Evolutionary conservation across 2,113 vertebrate genomes (phyloP).

Genomic region (Neopipo cinnamomea): DNA sequence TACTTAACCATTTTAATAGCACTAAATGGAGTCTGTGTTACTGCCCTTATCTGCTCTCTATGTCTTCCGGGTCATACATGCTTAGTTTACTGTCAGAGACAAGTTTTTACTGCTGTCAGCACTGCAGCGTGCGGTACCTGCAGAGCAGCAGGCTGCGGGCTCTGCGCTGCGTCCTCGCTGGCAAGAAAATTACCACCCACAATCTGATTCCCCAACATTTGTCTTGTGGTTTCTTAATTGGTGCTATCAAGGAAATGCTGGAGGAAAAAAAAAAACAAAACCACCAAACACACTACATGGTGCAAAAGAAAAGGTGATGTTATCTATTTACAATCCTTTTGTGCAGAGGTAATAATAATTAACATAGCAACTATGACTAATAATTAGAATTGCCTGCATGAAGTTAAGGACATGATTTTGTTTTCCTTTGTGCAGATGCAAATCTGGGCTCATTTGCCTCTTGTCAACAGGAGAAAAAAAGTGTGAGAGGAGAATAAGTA

Average conservation of each 20-base stretch:
- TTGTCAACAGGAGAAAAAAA: background rate
- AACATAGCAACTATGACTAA: background rate
- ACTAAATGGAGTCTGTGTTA: slow-evolving; percentile 60
- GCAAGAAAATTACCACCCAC: slow-evolving; percentile 57
- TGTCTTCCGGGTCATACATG: slow-evolving; percentile 66
- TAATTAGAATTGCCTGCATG: background rate
- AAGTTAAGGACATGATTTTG: background rate
- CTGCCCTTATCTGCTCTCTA: slow-evolving; percentile 62
- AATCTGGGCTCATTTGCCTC: background rate
- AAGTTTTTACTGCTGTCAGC: slow-evolving; percentile 69
- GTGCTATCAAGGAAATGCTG: slow-evolving; percentile 29
- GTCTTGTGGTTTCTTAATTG: slow-evolving; percentile 55
- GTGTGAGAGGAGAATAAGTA: background rate
- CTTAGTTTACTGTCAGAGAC: slow-evolving; percentile 68
- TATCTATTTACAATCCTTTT: slow-evolving; percentile 40
- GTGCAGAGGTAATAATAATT: slow-evolving; percentile 7
- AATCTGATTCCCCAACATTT: slow-evolving; percentile 47
- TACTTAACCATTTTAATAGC: slow-evolving; percentile 60
- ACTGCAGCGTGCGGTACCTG: slow-evolving; percentile 64
- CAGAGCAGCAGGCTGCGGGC: slow-evolving; percentile 64
- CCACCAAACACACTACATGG: background rate
- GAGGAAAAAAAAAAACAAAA: background rate
- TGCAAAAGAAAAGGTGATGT: background rate
- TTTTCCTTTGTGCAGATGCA: background rate
- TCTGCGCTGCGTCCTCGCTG: slow-evolving; percentile 26